A percentile compares a stretch with the other conserved stretches of the same genome.
Evolutionary conservation across 2,888 invertebrate genomes (phyloP).

Genomic region (Toxonevra muliebris): DNA sequence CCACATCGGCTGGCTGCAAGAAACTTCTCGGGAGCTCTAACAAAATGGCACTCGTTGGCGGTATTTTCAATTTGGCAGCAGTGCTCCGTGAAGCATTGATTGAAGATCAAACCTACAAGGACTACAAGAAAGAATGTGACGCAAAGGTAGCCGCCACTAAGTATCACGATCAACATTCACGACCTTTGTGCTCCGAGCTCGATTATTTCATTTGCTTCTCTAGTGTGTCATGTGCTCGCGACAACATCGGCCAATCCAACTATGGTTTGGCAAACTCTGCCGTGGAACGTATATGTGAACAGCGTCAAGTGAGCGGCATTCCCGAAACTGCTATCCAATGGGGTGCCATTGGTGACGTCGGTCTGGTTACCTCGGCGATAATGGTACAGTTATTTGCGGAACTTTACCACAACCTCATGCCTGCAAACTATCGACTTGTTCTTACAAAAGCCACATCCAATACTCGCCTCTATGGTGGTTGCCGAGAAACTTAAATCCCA

Average conservation of each 20-base stretch:
- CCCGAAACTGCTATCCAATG: constrained; percentile 95
- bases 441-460: constrained; percentile 87
- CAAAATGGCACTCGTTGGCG: constrained; percentile 79
- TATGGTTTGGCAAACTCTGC: constrained; percentile 97
- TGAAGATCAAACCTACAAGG: constrained; percentile 83
- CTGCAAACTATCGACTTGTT: constrained; percentile 87
- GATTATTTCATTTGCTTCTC: constrained; percentile 97
- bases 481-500: constrained; percentile 82
- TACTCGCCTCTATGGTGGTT: constrained; percentile 83
- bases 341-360: constrained; percentile 99
- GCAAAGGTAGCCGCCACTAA: constrained; percentile 90
- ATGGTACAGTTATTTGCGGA: constrained; percentile 92
- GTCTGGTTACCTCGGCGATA: constrained; percentile 88
- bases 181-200: constrained; percentile 79
- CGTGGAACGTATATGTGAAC: constrained; percentile 95
- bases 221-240: constrained; percentile 95
- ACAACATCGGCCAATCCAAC: constrained; percentile 95
- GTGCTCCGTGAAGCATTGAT: constrained; percentile 88
- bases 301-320: constrained; percentile 81
- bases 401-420: constrained; percentile 97
- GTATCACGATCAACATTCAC: constrained; percentile 81
- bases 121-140: constrained; percentile 81
- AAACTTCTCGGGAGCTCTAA: constrained; percentile 71
- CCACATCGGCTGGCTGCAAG: constrained; percentile 71
- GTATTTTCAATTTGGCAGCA: constrained; percentile 94